phyloP scores from a whole-genome alignment of 92 coral and sea anemone genomes.

The Ricordea florida region DNA sequence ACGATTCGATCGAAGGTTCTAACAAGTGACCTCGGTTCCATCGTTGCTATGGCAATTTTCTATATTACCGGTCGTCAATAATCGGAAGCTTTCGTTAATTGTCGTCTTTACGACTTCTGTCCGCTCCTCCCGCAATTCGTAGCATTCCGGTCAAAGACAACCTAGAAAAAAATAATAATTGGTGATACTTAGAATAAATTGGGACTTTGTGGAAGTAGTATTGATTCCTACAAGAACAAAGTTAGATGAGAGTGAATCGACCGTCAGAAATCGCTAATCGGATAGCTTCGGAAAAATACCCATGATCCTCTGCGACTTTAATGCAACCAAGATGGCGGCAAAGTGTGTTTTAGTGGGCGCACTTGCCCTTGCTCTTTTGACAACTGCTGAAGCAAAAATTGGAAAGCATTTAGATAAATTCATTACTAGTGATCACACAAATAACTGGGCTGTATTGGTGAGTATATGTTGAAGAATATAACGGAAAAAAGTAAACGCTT shows the following conservation, averaged over 20 bases:
- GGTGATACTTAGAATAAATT: no score
- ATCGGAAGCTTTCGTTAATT: not conserved
- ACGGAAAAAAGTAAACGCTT: no score
- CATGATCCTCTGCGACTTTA: not conserved
- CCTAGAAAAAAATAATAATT: no score
- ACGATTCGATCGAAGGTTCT: slow-evolving; percentile 28
- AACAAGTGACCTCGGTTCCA: not conserved
- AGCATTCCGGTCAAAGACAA: not conserved
- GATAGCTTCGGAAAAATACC: not conserved
- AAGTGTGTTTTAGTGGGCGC: not conserved
- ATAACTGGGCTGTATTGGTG: slow-evolving; percentile 98
- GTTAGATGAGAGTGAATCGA: not conserved
- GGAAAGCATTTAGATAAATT: slow-evolving; percentile 55
- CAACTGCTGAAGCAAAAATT: slow-evolving; percentile 45
- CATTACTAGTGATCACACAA: slow-evolving; percentile 85
- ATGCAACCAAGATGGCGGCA: slow-evolving; percentile 83
- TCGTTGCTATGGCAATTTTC: slow-evolving; percentile 22
- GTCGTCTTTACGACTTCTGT: not conserved
- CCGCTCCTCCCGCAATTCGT: not conserved
- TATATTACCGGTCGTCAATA: slow-evolving; percentile 2
- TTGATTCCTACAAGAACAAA: not conserved
- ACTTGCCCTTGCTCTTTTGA: not conserved
- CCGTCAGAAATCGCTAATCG: not conserved
- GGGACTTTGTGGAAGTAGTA: no score
- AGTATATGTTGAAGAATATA: no score